Conservation (phyloP, 2,797 vertebrate genomes). For the Chromobotia macracanthus region DNA sequence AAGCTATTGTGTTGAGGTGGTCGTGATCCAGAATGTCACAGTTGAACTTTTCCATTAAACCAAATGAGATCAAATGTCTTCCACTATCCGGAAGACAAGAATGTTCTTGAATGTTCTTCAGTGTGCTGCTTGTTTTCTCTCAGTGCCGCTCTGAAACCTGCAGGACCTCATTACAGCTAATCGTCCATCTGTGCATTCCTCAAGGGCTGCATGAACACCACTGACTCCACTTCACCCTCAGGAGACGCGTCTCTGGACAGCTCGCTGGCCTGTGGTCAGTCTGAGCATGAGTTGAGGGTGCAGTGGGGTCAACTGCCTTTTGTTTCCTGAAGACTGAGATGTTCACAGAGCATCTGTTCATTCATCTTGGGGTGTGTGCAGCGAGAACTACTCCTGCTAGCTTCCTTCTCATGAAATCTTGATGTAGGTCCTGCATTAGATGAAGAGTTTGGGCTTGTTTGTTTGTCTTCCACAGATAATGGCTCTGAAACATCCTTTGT, state of each 20-base stretch:
- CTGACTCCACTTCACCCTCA: conserved; percentile 58
- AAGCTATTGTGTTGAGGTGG: neutral
- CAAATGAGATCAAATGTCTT: conserved; percentile 6
- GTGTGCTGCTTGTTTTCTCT: conserved; percentile 46
- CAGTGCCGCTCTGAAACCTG: conserved; percentile 63
- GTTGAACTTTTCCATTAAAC: neutral
- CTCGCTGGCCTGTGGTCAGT: conserved; percentile 32
- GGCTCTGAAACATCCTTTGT: conserved; percentile 1
- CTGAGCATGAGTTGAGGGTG: conserved; percentile 45
- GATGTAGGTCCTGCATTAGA: conserved; percentile 15
- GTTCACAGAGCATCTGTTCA: conserved; percentile 43
- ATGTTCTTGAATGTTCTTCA: conserved; percentile 41
- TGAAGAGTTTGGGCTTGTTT: conserved; percentile 17
- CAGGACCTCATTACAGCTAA: conserved; percentile 73
- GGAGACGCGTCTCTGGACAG: conserved; percentile 56
- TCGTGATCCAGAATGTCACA: neutral
- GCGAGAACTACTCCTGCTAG: conserved; percentile 44
- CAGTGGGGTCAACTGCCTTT: conserved; percentile 68
- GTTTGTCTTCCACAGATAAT: conserved; percentile 9
- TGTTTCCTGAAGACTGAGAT: conserved; percentile 50
- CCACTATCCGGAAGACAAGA: conserved; percentile 26
- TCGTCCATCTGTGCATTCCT: conserved; percentile 71
- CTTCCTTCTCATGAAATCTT: neutral
- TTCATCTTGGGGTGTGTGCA: conserved; percentile 66
- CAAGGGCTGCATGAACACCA: conserved; percentile 21